Percentiles rank a stretch among this genome's conserved stretches.
phyloP scores from a whole-genome alignment of 2,888 invertebrate species.

The Andrena praecox region DNA sequence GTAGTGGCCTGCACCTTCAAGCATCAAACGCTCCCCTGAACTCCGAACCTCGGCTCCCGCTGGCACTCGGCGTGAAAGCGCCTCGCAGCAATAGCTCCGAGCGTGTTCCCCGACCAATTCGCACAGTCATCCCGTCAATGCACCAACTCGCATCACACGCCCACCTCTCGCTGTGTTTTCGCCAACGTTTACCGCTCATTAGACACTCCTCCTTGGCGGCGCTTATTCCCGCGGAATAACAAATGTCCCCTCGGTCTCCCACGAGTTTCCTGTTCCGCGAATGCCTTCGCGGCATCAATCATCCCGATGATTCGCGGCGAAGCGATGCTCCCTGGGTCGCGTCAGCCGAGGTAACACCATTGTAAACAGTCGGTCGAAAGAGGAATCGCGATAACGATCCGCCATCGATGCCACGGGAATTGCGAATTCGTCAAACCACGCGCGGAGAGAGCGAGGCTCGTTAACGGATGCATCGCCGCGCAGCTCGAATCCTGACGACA shows the following conservation, averaged over 20 bases:
- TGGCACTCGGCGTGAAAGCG: conserved; percentile 13
- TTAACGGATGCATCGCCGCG: neutral
- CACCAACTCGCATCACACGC: conserved; percentile 43
- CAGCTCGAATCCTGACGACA: neutral
- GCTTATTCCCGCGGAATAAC: conserved; percentile 20
- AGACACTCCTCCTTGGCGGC: conserved; percentile 20
- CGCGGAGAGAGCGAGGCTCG: neutral
- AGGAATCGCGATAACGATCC: conserved; percentile 2
- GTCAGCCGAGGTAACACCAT: neutral
- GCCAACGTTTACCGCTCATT: conserved; percentile 55
- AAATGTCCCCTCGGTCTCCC: conserved; percentile 26
- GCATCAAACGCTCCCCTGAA: neutral
- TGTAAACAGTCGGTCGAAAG: neutral
- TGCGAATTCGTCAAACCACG: neutral
- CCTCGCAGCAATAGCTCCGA: neutral
- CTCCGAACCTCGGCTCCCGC: neutral
- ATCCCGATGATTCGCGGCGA: neutral
- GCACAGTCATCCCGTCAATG: conserved; percentile 58
- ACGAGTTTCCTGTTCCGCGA: conserved; percentile 19
- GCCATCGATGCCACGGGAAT: neutral
- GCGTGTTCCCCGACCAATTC: conserved; percentile 34
- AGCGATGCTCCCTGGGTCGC: conserved; percentile 5
- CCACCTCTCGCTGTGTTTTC: conserved; percentile 48
- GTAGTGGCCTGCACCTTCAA: too few species aligned
- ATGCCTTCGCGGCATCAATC: conserved; percentile 20